Evolutionary conservation across 2,888 invertebrate genomes (phyloP), one percentile per base, ranked within the genome.

Genomic region (Dicranocentrus wangi): DNA sequence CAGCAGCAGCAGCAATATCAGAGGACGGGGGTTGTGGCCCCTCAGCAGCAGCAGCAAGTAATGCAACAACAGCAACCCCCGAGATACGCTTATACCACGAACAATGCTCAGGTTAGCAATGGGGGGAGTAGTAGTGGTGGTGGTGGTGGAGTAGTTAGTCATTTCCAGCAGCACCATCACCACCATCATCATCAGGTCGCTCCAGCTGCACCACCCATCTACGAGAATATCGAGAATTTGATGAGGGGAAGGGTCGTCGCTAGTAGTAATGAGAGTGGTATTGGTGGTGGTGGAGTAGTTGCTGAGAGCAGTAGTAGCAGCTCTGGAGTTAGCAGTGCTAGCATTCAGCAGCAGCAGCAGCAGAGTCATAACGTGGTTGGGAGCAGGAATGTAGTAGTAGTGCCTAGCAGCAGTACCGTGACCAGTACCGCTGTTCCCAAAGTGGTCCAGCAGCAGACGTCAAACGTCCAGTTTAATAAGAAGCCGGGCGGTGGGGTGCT

Each of bases 191-290:
- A 51, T 1, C n/a, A n/a, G n/a, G n/a, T n/a, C n/a, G n/a, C n/a
- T n/a, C 2, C 28, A 28, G n/a, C 28, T 32, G 21, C 39, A 15
- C 55, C 69, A 0, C 72, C 72, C 0, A 72, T 72, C 21, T 72
- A 72, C 51, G 72, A 72, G 63, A 72, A 72, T 51, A 47, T 72
- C 21, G 61, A 72, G 63, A 61, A 72, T 7, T 19, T 72, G 19
- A 42, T 42, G 2, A 25, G 27, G 47, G 28, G 15, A 25, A 43
- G 21, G 27, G 17, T 2, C 5, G 23, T 2, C 3, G 51, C 51
- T 5, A 21, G 51, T 17, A n/a, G 51, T 10, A 8, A n/a, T n/a
- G n/a, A n/a, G n/a, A n/a, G n/a, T n/a, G n/a, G n/a, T n/a, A n/a
- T n/a, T n/a, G n/a, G n/a, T n/a, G n/a, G n/a, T 10, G n/a, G 51